Evolutionary conservation across 1,140 invertebrate genomes (phyloP).

Genomic region (Lepidostoma basale): DNA sequence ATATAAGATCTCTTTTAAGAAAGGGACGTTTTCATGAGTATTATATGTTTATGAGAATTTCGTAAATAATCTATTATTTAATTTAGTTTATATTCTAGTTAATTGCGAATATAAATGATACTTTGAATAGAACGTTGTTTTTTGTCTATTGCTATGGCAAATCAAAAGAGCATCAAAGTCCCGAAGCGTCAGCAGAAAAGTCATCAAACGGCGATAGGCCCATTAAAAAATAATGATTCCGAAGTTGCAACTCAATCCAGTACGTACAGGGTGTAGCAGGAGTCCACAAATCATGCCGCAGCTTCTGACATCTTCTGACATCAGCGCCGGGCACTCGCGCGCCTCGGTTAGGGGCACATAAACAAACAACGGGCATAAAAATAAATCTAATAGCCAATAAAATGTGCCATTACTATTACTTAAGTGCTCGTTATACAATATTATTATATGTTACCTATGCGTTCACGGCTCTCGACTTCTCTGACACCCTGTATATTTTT

Average conservation of each 20-base stretch:
- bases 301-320: conserved; percentile 44
- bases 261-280: neutral
- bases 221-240: conserved; percentile 17
- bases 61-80: too few relatives aligned
- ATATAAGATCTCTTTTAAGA: too few relatives aligned
- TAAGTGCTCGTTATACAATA: conserved; percentile 52
- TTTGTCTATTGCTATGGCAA: neutral
- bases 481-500: conserved; percentile 37
- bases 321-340: conserved; percentile 49
- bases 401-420: conserved; percentile 63
- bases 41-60: too few relatives aligned
- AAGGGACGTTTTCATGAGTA: too few relatives aligned
- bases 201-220: conserved; percentile 4
- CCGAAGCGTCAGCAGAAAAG: neutral
- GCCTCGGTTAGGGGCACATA: conserved; percentile 58
- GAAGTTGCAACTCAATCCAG: conserved; percentile 15
- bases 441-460: conserved; percentile 44
- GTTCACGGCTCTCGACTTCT: conserved; percentile 30
- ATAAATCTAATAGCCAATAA: conserved; percentile 65
- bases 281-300: conserved; percentile 43
- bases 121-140: too few relatives aligned
- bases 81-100: too few relatives aligned
- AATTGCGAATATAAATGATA: too few relatives aligned
- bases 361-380: conserved; percentile 63
- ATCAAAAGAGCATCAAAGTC: neutral